Percentiles rank a stretch among this genome's conserved stretches.
These are phyloP conservation scores for Lasioglossum zephyrum DNA, from an alignment of 2,888 invertebrate species.

Conservation along the genomic window DNA sequence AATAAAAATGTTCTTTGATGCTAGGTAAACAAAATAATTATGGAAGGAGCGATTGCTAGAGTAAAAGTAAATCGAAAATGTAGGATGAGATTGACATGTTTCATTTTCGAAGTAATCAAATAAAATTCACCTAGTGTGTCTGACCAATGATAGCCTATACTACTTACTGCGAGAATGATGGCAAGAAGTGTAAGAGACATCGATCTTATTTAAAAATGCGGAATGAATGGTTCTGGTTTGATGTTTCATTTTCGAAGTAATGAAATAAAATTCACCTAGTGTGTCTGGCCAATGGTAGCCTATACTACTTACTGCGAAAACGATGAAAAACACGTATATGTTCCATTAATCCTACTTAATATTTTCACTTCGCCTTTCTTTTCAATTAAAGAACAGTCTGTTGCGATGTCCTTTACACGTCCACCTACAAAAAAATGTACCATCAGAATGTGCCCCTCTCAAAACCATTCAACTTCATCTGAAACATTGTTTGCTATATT, in stretches of 20 bases:
- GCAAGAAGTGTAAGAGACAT: neutral
- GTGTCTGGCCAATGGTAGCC: neutral
- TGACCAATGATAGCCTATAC: neutral
- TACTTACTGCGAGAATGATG: neutral
- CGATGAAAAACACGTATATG: too few relatives aligned
- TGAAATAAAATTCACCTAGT: neutral
- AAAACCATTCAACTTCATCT: too few relatives aligned
- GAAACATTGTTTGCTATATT: too few relatives aligned
- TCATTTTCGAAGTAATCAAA: neutral
- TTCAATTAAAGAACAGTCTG: too few relatives aligned
- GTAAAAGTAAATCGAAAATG: neutral
- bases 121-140: neutral
- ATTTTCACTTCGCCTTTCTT: too few relatives aligned
- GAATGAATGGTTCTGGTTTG: too few relatives aligned
- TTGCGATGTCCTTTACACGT: too few relatives aligned
- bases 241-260: neutral
- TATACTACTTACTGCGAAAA: neutral
- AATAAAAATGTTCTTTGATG: neutral
- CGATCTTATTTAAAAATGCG: too few relatives aligned
- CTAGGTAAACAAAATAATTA: neutral
- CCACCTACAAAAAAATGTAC: too few relatives aligned
- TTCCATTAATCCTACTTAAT: too few relatives aligned
- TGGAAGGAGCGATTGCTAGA: neutral
- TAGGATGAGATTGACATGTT: neutral
- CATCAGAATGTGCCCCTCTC: too few relatives aligned